Percentiles rank a stretch among this genome's conserved stretches.
Evolutionary conservation across 2,113 vertebrate genomes (phyloP).

Genomic region (Silurus meridionalis): DNA sequence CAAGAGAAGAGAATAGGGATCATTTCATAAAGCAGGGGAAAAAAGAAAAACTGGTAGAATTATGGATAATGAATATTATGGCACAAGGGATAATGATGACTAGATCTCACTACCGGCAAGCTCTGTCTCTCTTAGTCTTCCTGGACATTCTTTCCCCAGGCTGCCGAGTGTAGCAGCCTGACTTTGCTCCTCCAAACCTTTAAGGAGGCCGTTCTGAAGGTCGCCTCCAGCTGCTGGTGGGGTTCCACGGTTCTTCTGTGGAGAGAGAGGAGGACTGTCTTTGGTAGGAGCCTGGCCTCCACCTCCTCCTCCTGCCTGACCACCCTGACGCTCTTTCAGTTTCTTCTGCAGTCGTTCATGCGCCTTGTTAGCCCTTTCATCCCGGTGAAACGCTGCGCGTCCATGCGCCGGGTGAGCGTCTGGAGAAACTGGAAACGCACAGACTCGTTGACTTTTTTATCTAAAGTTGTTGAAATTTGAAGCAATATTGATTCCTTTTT

Average conservation of each 20-base stretch:
- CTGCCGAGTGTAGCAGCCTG: slow-evolving; percentile 68
- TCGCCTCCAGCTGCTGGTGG: slow-evolving; percentile 70
- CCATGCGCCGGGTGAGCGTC: slow-evolving; percentile 87
- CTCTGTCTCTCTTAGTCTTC: slow-evolving; percentile 72
- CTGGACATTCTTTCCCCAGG: slow-evolving; percentile 69
- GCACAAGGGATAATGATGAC: not conserved
- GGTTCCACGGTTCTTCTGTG: slow-evolving; percentile 81
- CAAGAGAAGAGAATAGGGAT: too few relatives aligned
- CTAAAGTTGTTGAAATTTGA: not conserved
- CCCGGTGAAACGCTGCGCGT: slow-evolving; percentile 83
- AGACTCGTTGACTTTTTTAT: not conserved
- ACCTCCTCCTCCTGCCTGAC: slow-evolving; percentile 64
- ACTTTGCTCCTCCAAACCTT: slow-evolving; percentile 69
- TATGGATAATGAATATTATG: not conserved
- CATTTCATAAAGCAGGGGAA: not conserved
- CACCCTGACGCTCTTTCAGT: slow-evolving; percentile 88
- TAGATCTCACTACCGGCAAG: slow-evolving; percentile 67
- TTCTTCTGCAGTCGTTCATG: slow-evolving; percentile 95
- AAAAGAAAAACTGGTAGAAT: not conserved
- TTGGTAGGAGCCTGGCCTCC: slow-evolving; percentile 76
- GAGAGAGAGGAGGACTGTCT: slow-evolving; percentile 90
- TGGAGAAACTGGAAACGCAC: slow-evolving; percentile 67
- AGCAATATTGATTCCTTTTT: not conserved
- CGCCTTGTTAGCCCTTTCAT: slow-evolving; percentile 92
- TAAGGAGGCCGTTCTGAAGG: slow-evolving; percentile 84